Evolutionary conservation across 2,797 vertebrate species (phyloP), one percentile per base, ranked within the genome.

Genomic region (Clarias fuscus): DNA sequence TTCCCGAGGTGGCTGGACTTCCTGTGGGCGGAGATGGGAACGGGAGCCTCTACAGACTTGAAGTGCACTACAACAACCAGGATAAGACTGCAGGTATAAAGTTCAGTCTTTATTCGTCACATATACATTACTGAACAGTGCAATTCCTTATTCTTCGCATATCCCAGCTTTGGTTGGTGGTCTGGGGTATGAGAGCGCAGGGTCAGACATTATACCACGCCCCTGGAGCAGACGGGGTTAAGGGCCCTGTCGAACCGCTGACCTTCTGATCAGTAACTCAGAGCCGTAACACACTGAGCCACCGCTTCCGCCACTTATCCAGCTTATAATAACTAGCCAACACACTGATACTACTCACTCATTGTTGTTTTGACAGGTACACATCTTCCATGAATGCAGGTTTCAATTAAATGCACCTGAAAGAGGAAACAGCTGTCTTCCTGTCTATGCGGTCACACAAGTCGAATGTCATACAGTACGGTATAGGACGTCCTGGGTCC

Each of bases 51-150:
- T 95, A 93, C 73, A 90, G 91, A 48, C 89, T 96, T 89, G 94
- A 95, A 90, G 90, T 94, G 67, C 94, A 95, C 89, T 95, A 95
- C 89, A 93, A 93, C 87, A 95, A 95, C 82, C 90, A 65, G 20
- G 56, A 90, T 11, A 61, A 56, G 0, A 70, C 56, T 73, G 1
- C 81, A 90, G 94, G 94, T 95, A 90, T 7, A 30, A 79, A 61
- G 11, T 14, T 13, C 62, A 65, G 6, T 0, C 3, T 10, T 14
- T 56, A 13, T 53, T 56, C 53, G 53, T 56, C 53, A 56, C 53
- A 14, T 56, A 14, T 56, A 56, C 53, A 56, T 56, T 14, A 56
- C 13, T 14, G 53, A 13, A 14, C 53, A 56, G 53, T 56, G 53
- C 4, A 56, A 56, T 14, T 37, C 3, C 37, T 37, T 37, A 4